Evolutionary conservation across 64 coral and sea anemone genomes (phyloP).

Genomic region (Astreopora myriophthalma): DNA sequence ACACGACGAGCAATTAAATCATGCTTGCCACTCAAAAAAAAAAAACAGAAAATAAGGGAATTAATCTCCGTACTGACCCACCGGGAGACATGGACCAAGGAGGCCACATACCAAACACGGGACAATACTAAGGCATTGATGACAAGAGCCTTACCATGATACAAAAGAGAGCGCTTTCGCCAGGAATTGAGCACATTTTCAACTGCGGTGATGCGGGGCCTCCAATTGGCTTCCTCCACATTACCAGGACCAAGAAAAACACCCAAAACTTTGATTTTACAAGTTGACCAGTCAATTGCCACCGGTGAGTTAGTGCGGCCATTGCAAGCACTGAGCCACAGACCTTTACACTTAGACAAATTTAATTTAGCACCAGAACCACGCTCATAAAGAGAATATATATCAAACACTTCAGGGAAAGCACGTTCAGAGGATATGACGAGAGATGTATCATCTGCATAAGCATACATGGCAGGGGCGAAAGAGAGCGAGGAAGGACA

Average conservation of each 20-base stretch:
- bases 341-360: neutral
- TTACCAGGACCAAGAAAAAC: neutral
- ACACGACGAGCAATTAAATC: neutral
- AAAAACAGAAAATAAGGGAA: neutral
- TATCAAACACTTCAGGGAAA: neutral
- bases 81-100: neutral
- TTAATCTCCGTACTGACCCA: neutral
- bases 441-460: slow-evolving; percentile 34
- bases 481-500: neutral
- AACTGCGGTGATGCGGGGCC: neutral
- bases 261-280: neutral
- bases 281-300: neutral
- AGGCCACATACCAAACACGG: slow-evolving; percentile 25
- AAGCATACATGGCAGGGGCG: neutral
- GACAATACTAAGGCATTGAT: slow-evolving; percentile 6
- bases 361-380: slow-evolving; percentile 16
- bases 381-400: neutral
- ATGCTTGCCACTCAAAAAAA: slow-evolving; percentile 17
- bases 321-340: slow-evolving; percentile 35
- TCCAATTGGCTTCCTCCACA: neutral
- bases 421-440: neutral
- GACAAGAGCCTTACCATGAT: neutral
- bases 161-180: neutral
- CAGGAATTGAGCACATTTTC: neutral
- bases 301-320: slow-evolving; percentile 6